These are phyloP conservation scores for Scrobipalpa atriplicella DNA, from an alignment of 2,888 invertebrate genomes.

Conservation along the genomic window DNA sequence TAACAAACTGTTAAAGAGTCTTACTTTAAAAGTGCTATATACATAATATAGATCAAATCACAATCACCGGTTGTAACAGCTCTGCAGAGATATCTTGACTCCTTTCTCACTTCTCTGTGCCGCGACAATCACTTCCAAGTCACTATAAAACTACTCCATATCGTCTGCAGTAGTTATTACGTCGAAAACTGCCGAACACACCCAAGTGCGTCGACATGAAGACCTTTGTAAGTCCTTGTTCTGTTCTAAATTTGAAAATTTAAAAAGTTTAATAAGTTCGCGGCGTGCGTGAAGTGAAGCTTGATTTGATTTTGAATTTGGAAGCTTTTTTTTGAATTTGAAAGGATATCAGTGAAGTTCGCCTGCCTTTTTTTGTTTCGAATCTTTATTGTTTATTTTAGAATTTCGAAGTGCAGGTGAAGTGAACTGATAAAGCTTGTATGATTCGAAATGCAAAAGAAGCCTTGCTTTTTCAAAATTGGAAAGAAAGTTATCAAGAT, in stretches of 20 bases:
- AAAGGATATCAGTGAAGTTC: neutral
- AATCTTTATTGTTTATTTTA: too few relatives aligned
- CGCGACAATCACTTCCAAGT: slow-evolving; percentile 72
- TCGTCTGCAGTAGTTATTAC: slow-evolving; percentile 64
- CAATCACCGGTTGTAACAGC: slow-evolving; percentile 45
- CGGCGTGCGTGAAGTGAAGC: slow-evolving; percentile 1
- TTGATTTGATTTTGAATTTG: neutral
- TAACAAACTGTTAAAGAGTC: neutral
- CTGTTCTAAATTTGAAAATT: slow-evolving; percentile 36
- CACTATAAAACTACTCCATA: slow-evolving; percentile 74
- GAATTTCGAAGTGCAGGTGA: too few relatives aligned
- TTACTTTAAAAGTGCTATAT: neutral
- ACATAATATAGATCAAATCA: neutral
- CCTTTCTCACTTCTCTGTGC: slow-evolving; percentile 66
- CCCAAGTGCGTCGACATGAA: slow-evolving; percentile 70
- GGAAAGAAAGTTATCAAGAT: too few relatives aligned
- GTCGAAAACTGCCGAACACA: slow-evolving; percentile 50
- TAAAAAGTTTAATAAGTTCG: neutral
- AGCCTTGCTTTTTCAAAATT: too few relatives aligned
- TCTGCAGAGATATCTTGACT: slow-evolving; percentile 49
- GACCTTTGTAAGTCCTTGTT: slow-evolving; percentile 69
- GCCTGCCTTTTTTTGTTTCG: too few relatives aligned
- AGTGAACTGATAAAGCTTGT: too few relatives aligned
- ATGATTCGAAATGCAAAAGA: too few relatives aligned
- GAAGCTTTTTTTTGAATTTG: neutral